These are phyloP conservation scores for Poeciliopsis infans DNA, from an alignment of 2,797 vertebrate species.

Conservation along the genomic window DNA sequence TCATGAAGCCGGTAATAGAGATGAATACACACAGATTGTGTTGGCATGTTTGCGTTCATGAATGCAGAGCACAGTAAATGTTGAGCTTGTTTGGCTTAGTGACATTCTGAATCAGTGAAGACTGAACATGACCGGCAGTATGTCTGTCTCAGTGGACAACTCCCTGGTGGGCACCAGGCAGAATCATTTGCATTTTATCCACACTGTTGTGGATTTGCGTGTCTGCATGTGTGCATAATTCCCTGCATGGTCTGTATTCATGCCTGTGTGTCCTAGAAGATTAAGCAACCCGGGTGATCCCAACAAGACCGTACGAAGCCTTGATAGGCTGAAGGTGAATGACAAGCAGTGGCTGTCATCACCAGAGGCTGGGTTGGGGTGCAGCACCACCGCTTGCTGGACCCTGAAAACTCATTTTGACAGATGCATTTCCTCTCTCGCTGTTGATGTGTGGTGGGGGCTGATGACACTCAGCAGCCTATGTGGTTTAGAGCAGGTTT, in stretches of 20 bases:
- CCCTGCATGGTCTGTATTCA: slow-evolving; percentile 6
- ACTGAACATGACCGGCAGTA: slow-evolving; percentile 2
- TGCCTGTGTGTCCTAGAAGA: slow-evolving; percentile 31
- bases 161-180: slow-evolving; percentile 35
- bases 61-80: slow-evolving; percentile 8
- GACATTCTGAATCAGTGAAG: slow-evolving; percentile 14
- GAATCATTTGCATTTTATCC: slow-evolving; percentile 26
- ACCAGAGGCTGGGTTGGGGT: slow-evolving; percentile 66
- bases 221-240: slow-evolving; percentile 6
- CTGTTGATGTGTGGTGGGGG: slow-evolving; percentile 70
- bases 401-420: slow-evolving; percentile 89
- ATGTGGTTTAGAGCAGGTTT: slow-evolving; percentile 57
- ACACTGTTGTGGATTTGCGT: slow-evolving; percentile 3
- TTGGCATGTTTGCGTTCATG: neutral
- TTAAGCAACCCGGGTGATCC: slow-evolving; percentile 50
- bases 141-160: slow-evolving; percentile 15
- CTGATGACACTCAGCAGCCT: slow-evolving; percentile 67
- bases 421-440: slow-evolving; percentile 84
- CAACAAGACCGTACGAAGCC: slow-evolving; percentile 44
- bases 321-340: slow-evolving; percentile 73
- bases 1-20: neutral
- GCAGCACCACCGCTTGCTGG: slow-evolving; percentile 74
- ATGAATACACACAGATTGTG: neutral
- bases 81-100: slow-evolving; percentile 37
- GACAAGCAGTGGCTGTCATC: slow-evolving; percentile 68